Conservation (phyloP, 2,888 invertebrate species). For the Dichetophora obliterata region DNA sequence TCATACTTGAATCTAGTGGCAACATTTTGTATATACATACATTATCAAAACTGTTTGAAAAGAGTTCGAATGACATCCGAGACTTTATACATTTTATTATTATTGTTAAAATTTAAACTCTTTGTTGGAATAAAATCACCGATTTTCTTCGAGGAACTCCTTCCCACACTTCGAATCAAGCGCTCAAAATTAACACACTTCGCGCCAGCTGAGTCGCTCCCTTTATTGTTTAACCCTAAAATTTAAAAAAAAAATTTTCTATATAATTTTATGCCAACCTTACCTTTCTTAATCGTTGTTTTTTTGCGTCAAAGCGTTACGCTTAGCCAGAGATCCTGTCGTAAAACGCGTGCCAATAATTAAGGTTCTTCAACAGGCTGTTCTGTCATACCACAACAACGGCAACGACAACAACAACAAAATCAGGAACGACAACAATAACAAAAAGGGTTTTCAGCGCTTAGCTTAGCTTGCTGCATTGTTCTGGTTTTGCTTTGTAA, state of each 20-base stretch:
- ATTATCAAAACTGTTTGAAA: background rate
- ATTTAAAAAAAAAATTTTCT: background rate
- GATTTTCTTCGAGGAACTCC: too few relatives aligned
- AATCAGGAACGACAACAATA: too few relatives aligned
- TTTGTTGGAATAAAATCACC: too few relatives aligned
- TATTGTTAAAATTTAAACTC: too few relatives aligned
- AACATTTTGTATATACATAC: background rate
- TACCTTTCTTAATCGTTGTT: constrained; percentile 11
- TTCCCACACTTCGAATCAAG: too few relatives aligned
- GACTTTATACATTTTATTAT: too few relatives aligned
- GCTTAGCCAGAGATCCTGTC: constrained; percentile 15
- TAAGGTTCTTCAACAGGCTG: constrained; percentile 55
- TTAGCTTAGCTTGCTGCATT: background rate
- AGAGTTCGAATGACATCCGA: background rate
- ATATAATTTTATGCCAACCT: background rate
- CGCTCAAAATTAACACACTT: background rate
- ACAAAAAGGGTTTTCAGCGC: constrained; percentile 21
- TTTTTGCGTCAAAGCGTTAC: constrained; percentile 8
- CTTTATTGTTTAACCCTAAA: background rate
- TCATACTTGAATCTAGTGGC: background rate
- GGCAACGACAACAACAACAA: background rate
- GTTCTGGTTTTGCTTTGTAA: background rate
- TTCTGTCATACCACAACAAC: background rate
- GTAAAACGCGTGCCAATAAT: constrained; percentile 64
- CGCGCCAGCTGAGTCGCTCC: background rate